Evolutionary conservation across 2,888 invertebrate genomes (phyloP), one percentile per base, ranked within the genome.

Genomic region (Eupithecia dodoneata): DNA sequence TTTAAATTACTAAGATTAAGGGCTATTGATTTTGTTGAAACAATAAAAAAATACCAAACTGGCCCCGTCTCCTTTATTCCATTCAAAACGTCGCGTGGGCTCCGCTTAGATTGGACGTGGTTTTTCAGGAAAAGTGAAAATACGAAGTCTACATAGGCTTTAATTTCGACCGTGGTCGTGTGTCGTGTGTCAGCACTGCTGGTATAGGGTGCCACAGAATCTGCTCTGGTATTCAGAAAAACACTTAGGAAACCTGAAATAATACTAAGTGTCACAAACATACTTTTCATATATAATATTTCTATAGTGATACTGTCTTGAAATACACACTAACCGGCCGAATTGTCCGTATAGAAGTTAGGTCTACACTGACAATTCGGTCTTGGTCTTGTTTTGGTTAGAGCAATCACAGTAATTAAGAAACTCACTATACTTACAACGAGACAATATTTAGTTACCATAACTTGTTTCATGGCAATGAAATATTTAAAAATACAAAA

Each of bases 161-260:
- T 92, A 91, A 92, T 92, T 91, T 41, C 6, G 42, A 59, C 63
- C 76, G 67, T 70, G 69, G 66, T 72, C 49, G 75, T 73, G 71
- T 78, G 78, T 75, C 78, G 75, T 73, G 71, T 78, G 78, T 75
- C 78, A 78, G 75, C 73, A 72, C n/a, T 47, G 69, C 69, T 72
- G 18, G 41, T 15, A 13, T 59, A 47, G 69, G 9, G 10, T 42
- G 10, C n/a, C n/a, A 69, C n/a, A 44, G 13, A 47, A 45, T 44
- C 45, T 69, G 18, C 10, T 59, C 18, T 18, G 18, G n/a, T 59
- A 18, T 52, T 52, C 6, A 52, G n/a, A 47, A 47, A 4, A 55
- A 59, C 18, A 59, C 18, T 18, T 59, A 55, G 45, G 90, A 99
- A 99, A 1, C 99, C 98, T 94, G 74, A 5, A 45, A 71, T 30